Evolutionary conservation across 2,113 vertebrate genomes (phyloP), one percentile per base, ranked within the genome.

Genomic region (Falcunculus frontatus): DNA sequence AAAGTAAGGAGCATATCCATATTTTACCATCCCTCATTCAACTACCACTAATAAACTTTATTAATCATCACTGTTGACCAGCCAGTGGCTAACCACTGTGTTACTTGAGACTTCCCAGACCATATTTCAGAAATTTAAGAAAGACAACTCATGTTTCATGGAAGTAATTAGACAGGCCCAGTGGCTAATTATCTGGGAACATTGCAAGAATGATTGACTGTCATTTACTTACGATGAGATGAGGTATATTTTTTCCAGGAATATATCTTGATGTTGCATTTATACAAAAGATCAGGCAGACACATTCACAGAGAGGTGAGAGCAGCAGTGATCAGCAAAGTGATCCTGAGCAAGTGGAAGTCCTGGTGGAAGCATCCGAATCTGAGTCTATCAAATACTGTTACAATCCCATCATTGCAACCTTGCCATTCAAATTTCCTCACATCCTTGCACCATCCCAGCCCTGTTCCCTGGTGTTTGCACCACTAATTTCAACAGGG

Each of bases 91-190:
- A 97, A 95, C 94, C 82, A 87, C 46, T 86, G 33, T 97, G 98
- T 98, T 97, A 98, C 97, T 93, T 98, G 98, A 99, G 98, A 98
- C 96, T 97, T 96, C 97, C 97, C 97, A 97, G 98, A 97, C 97
- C 97, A 96, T 98, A 97, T 98, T 97, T 97, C 97, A 98, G 98
- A 98, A 98, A 98, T 96, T 93, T 96, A 97, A 98, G 97, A 98
- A 94, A 93, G 90, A 96, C 78, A 96, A 98, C 98, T 99, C 98
- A 96, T 91, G 97, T 99, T 99, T 99, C 98, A 98, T 96, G 96
- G 97, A 97, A 98, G 98, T 98, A 98, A 99, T 98, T 98, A 98
- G 98, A 97, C 98, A 95, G 97, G 97, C 95, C 98, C 97, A 98
- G 97, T 82, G 97, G 96, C 98, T 98, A 99, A 98, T 99, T 98